Percentiles rank a stretch among this genome's conserved stretches.
Evolutionary conservation across 1,140 invertebrate species (phyloP).

Genomic region (Trachelipus rathkii): DNA sequence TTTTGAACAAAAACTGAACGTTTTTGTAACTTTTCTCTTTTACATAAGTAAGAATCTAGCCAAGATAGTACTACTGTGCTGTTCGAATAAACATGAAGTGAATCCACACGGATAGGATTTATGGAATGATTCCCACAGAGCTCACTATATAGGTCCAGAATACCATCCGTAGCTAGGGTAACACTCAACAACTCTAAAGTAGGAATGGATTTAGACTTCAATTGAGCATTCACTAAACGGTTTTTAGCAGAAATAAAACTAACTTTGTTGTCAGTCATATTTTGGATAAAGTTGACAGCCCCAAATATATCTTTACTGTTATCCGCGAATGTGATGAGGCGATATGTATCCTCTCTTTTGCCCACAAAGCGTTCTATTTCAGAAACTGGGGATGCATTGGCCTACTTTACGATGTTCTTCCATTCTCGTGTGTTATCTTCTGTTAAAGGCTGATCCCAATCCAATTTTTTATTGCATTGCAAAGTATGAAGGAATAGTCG

Average conservation of each 20-base stretch:
- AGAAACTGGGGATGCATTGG: not conserved
- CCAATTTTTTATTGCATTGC: not conserved
- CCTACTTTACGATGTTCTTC: conserved; percentile 2
- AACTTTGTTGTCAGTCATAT: not conserved
- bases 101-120: not conserved
- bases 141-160: not conserved
- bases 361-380: not conserved
- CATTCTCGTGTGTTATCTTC: not conserved
- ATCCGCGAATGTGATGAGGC: not conserved
- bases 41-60: not conserved
- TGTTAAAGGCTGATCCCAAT: not conserved
- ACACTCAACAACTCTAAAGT: not conserved
- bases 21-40: not conserved
- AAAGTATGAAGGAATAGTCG: conserved; percentile 11
- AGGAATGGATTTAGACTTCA: not conserved
- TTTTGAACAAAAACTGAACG: not conserved
- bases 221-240: not conserved
- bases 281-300: not conserved
- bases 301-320: not conserved
- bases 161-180: not conserved
- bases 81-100: not conserved
- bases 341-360: not conserved
- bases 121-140: not conserved
- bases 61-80: conserved; percentile 5
- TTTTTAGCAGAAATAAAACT: not conserved